These are phyloP conservation scores for Eucriotettix oculatus DNA, from an alignment of 2,888 invertebrate genomes.

Conservation along the genomic window DNA sequence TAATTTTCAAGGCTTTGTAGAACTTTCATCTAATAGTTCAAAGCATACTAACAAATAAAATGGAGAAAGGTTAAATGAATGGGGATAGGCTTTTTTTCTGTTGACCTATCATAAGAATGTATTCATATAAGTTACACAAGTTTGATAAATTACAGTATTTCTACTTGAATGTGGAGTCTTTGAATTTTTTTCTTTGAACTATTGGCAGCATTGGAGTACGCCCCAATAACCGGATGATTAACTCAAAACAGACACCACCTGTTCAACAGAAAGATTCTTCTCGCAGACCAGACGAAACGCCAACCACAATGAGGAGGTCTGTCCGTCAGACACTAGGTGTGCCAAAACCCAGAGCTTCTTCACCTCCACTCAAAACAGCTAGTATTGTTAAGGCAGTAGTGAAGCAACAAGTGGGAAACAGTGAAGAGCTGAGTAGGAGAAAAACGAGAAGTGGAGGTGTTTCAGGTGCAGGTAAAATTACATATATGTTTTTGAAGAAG, in stretches of 20 bases:
- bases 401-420: too few species aligned
- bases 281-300: not conserved
- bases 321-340: conserved; percentile 5
- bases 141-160: too few species aligned
- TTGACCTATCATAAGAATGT: too few species aligned
- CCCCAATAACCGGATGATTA: not conserved
- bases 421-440: not conserved
- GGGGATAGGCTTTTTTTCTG: too few species aligned
- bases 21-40: too few species aligned
- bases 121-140: too few species aligned
- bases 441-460: conserved; percentile 1
- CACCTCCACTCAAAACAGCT: not conserved
- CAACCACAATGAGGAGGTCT: conserved; percentile 6
- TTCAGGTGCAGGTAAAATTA: not conserved
- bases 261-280: not conserved
- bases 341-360: conserved; percentile 1
- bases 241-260: not conserved
- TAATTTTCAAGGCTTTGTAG: too few species aligned
- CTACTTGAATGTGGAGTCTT: too few species aligned
- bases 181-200: too few species aligned
- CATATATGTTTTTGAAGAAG: not conserved
- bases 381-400: not conserved
- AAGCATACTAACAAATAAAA: too few species aligned
- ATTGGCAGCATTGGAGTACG: not conserved
- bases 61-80: too few species aligned